Base-by-base conservation (phyloP, 1,140 invertebrate species). In the Drosophila busckii region DNA sequence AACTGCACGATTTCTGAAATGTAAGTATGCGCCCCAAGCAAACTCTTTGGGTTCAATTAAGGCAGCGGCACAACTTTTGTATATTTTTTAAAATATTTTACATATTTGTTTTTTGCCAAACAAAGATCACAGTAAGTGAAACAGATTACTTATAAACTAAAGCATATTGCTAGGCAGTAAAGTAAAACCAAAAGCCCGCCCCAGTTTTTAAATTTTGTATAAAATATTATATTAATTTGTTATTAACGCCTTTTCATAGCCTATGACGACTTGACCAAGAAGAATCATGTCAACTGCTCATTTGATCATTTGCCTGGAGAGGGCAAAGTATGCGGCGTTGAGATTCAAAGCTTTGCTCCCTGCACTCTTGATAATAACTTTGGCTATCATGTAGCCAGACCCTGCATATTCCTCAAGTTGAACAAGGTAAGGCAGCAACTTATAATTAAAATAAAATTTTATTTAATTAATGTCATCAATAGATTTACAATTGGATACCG, bases 401-500 rank as follows among this genome's bases (percentile, higher is more conserved):
- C 94, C 7, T 96, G 94, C 82, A 92, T 96, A 78, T 93, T 95
- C 88, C 90, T 96, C 48, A 96, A 96, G 85, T 88, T 96, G 28
- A 96, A 96, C 70, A 94, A 94, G 84, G 86, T 85, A 67, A 49
- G 15, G 9, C 7, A 9, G 4, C 32, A n/a, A 0, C n/a, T 25
- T 4, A 10, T 34, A 8, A 15, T 34, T 22, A 8, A 7, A 19
- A 5, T 6, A 16, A 4, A 2, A 10, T 22, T 9, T 40, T 2
- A 12, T n/a, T 6, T 6, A 29, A 15, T 2, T 25, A 23, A 8
- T 9, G 0, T 16, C 4, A 88, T 6, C n/a, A n/a, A n/a, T 85
- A 95, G 93, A 95, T 96, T 71, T 96, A 92, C 87, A 93, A 92
- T 68, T 96, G 95, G 94, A 71, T 88, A 20, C 94, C 94, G 12